phyloP scores from a whole-genome alignment of 2,797 vertebrate genomes.

The Clarias laeviceps region DNA sequence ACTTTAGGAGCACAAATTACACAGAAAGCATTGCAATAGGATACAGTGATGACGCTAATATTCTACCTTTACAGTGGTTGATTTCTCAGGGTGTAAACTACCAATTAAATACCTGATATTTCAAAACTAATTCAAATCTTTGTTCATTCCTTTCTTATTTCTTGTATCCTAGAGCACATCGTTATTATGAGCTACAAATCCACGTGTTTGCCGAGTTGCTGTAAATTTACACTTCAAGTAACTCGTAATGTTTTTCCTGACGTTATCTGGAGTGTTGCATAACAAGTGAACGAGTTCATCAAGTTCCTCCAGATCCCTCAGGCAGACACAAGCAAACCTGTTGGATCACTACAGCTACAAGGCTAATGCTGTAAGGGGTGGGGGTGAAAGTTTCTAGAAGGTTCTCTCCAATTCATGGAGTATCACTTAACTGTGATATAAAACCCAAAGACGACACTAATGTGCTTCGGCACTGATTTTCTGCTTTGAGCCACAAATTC shows the following conservation, averaged over 20 bases:
- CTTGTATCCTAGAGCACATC: neutral
- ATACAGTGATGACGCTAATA: neutral
- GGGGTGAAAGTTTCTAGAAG: neutral
- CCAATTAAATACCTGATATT: neutral
- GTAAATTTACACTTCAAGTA: neutral
- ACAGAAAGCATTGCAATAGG: neutral
- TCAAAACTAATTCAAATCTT: neutral
- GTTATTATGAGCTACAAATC: neutral
- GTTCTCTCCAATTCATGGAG: neutral
- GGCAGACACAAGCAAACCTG: neutral
- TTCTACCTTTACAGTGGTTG: neutral
- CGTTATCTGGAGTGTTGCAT: neutral
- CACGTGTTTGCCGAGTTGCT: neutral
- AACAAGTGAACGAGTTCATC: neutral
- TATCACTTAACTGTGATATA: neutral
- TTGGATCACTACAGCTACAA: neutral
- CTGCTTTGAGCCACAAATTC: too few relatives aligned
- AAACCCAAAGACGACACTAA: neutral
- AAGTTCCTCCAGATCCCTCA: constrained; percentile 8
- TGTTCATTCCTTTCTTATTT: neutral
- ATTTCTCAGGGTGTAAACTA: neutral
- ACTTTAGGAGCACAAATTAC: neutral
- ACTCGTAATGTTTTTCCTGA: neutral
- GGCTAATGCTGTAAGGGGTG: neutral
- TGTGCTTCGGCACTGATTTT: neutral